Evolutionary conservation across 2,888 invertebrate genomes (phyloP), one percentile per base, ranked within the genome.

Genomic region (Tetranychus truncatus): DNA sequence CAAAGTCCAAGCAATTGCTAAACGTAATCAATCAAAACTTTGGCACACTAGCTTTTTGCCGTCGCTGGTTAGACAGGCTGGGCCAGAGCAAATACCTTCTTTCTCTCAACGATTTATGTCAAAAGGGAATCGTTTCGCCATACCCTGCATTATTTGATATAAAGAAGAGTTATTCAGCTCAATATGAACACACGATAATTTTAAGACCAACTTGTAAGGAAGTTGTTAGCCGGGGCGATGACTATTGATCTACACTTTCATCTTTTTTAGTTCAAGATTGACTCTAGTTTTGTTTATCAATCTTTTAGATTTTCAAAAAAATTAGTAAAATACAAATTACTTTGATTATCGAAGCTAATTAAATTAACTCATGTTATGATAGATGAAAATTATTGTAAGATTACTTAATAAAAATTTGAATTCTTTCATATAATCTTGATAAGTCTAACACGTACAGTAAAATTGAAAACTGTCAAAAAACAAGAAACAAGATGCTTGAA

Each of bases 171-270:
- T 99, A 96, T 84, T 99, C 99, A 0, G 99, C 99, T 71, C 99
- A 99, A 85, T 99, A 92, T 82, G 99, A 99, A 83, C 99, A 99
- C 84, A 99, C 99, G 6, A 90, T 99, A 81, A 88, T 99, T 79
- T 86, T 99, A 78, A 87, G 97, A 80, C 99, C 99, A 69, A 96
- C 95, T 0, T 97, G 96, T 86, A 99, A 99, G 84, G 99, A 99
- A 84, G 89, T 99, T 45, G 89, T 99, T 73, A 95, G 95, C 45
- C 89, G 97, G 77, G 99, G 99, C 46, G 90, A 91, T 78, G 99
- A 97, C 84, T 99, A 69, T 69, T 69, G 11, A 66, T 66, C 6
- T 15, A 18, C 20, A 7, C 11, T 11, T 66, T 20, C 6, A 18
- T 66, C 66, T 11, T 20, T 11, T 66, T 11, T 7, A 8, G 18